These are phyloP conservation scores for Stratiomys singularior DNA, from an alignment of 2,888 invertebrate species.

Conservation along the genomic window DNA sequence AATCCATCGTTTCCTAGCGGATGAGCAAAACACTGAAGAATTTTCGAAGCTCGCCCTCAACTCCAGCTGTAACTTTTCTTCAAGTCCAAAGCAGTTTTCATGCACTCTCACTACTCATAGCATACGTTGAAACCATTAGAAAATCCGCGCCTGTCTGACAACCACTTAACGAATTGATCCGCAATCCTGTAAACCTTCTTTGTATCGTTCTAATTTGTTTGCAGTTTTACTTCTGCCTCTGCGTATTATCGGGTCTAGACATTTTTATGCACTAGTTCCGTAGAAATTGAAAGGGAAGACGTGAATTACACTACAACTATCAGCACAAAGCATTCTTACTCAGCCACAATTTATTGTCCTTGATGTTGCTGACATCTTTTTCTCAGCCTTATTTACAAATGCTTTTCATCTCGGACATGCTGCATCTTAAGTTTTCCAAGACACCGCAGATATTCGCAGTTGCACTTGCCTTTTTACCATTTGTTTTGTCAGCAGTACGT, in stretches of 20 bases:
- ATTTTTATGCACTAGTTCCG: slow-evolving; percentile 30
- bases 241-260: slow-evolving; percentile 49
- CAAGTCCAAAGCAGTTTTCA: no score
- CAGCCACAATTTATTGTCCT: slow-evolving; percentile 49
- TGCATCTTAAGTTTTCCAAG: background rate
- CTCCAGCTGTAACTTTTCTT: no score
- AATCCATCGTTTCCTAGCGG: no score
- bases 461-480: background rate
- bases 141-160: background rate
- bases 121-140: background rate
- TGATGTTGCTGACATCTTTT: slow-evolving; percentile 47
- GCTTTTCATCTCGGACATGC: background rate
- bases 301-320: slow-evolving; percentile 3
- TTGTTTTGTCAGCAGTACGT: slow-evolving; percentile 29
- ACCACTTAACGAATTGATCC: slow-evolving; percentile 6
- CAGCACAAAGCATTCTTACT: slow-evolving; percentile 30
- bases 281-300: background rate
- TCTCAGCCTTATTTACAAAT: background rate
- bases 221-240: background rate
- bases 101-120: no score
- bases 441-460: background rate
- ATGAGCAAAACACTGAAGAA: no score
- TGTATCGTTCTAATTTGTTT: background rate
- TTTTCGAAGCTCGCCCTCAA: no score
- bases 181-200: background rate